Evolutionary conservation across 1,140 invertebrate genomes (phyloP), one percentile per base, ranked within the genome.

Genomic region (Epicauta chinensis): DNA sequence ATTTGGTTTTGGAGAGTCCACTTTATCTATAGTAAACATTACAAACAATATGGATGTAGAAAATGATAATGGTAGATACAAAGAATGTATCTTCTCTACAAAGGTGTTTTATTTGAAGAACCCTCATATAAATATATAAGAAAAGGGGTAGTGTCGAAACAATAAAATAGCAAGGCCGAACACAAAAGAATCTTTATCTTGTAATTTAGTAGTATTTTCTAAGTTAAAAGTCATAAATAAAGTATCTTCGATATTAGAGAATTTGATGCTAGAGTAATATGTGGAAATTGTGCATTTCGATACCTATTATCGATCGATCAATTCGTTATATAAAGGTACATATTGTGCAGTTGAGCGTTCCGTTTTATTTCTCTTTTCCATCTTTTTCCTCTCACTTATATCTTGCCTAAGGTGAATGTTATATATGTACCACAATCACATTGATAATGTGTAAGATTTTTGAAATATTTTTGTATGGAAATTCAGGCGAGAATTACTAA

Each of bases 61-160:
- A 15, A 37, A 23, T 23, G 7, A 23, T 23, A 23, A 7, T n/a
- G n/a, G n/a, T n/a, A n/a, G 30, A 41, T 43, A 43, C 6, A 11
- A 30, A 12, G 23, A 7, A 23, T 23, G 7, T 7, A 23, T 11
- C 17, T 43, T 43, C 39, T 41, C 16, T 43, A 10, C 10, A 23
- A 32, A 31, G 16, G 32, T 47, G 44, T 36, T 47, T 47, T 47
- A 47, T 47, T n/a, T 31, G 36, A 47, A 47, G 45, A 34, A 47
- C 45, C 45, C 35, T 47, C 45, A 37, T 47, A 36, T 37, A 47
- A 37, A 47, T n/a, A 23, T 37, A 29, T 14, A 15, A 14, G 29
- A 38, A 32, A 17, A 43, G 16, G 41, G 41, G 39, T 41, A 23
- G 23, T 23, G 7, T 23, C 23, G 4, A n/a, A n/a, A 7, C 23